Evolutionary conservation across 2,888 invertebrate species (phyloP).

Genomic region (Spialia ferax): DNA sequence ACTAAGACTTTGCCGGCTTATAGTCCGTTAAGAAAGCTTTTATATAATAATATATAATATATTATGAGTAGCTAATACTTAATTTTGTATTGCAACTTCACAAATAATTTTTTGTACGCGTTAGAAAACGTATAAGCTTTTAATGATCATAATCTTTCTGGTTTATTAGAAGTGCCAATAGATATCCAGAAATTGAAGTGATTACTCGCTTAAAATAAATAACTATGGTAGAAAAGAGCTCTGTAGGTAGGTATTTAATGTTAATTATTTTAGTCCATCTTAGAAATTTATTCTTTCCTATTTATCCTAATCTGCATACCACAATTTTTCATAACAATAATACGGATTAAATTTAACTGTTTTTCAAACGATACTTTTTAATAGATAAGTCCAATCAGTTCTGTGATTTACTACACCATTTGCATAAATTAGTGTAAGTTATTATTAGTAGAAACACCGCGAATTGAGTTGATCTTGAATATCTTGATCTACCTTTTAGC

Average conservation of each 20-base stretch:
- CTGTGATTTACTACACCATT: conserved; percentile 12
- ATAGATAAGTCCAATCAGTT: conserved; percentile 10
- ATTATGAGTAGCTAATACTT: not conserved
- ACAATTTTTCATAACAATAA: not conserved
- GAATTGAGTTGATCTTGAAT: not conserved
- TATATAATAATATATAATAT: not conserved
- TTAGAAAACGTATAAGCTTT: too few relatives aligned
- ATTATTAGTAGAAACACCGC: not conserved
- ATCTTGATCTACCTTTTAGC: conserved; percentile 4
- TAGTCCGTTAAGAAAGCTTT: not conserved
- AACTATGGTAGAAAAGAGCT: too few relatives aligned
- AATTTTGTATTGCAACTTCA: not conserved
- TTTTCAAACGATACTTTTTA: not conserved
- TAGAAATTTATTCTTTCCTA: not conserved
- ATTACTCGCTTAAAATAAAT: too few relatives aligned
- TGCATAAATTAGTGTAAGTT: conserved; percentile 24
- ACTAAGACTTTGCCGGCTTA: conserved; percentile 60
- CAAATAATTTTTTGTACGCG: not conserved
- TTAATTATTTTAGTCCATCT: not conserved
- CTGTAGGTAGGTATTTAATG: too few relatives aligned
- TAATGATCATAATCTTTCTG: too few relatives aligned
- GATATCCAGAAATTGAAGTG: too few relatives aligned
- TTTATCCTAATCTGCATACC: not conserved
- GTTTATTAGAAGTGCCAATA: too few relatives aligned
- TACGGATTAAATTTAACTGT: not conserved